These are phyloP conservation scores for Tetramorium simillimum DNA, from an alignment of 1,140 invertebrate genomes.

Conservation along the genomic window DNA sequence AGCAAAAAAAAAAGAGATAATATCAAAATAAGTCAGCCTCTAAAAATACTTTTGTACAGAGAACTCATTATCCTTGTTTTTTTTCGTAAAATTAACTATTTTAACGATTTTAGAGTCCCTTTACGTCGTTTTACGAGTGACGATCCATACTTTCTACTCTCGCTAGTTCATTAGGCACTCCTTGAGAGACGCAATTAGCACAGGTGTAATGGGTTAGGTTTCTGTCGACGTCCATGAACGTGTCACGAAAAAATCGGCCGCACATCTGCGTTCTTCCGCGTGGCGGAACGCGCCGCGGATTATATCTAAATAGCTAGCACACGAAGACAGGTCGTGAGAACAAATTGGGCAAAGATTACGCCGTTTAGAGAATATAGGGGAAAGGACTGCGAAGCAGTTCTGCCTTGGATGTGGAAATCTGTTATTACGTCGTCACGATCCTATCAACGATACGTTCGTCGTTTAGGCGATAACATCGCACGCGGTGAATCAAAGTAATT, in stretches of 20 bases:
- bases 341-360: slow-evolving; percentile 43
- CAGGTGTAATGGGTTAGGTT: slow-evolving; percentile 21
- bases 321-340: slow-evolving; percentile 21
- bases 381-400: slow-evolving; percentile 5
- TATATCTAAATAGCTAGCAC: not conserved
- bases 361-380: not conserved
- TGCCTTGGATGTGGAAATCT: slow-evolving; percentile 38
- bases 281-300: not conserved
- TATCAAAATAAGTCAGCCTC: not conserved
- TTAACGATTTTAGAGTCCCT: not conserved
- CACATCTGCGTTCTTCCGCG: slow-evolving; percentile 10
- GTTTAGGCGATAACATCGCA: slow-evolving; percentile 47
- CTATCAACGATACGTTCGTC: slow-evolving; percentile 8
- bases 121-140: not conserved
- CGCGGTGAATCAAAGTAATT: slow-evolving; percentile 20
- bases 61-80: not conserved
- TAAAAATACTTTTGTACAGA: not conserved
- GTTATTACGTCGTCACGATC: slow-evolving; percentile 57
- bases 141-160: slow-evolving; percentile 39
- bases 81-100: not conserved
- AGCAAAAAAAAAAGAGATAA: not conserved
- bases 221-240: slow-evolving; percentile 22
- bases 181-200: slow-evolving; percentile 43
- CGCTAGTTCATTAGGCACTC: slow-evolving; percentile 38
- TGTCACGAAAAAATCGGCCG: slow-evolving; percentile 8